A percentile compares a stretch with the other conserved stretches of the same genome.
These are phyloP conservation scores for Ganaspis sp. DNA, from an alignment of 1,140 invertebrate genomes.

Conservation along the genomic window DNA sequence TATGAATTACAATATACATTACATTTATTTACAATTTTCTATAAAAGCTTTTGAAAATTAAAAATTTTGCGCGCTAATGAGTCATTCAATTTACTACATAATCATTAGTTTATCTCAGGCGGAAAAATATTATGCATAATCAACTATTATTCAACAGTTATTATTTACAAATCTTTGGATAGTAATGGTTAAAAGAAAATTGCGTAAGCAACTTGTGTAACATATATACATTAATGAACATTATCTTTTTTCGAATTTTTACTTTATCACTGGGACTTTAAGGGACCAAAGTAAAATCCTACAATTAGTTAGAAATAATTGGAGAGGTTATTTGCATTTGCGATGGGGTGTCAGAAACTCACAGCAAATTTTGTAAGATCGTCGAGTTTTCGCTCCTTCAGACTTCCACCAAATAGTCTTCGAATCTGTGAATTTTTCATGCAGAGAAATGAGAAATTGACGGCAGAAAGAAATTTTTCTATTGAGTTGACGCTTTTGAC, in stretches of 20 bases:
- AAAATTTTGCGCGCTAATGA: too few species aligned
- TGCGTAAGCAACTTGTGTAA: neutral
- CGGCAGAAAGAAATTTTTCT: conserved; percentile 53
- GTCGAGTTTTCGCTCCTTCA: conserved; percentile 79
- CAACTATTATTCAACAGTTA: neutral
- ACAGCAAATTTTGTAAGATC: conserved; percentile 79
- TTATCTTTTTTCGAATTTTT: neutral
- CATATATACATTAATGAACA: neutral
- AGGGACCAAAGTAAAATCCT: neutral
- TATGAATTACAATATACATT: too few species aligned
- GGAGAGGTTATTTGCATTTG: neutral
- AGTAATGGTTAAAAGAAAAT: neutral
- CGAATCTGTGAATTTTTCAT: conserved; percentile 77
- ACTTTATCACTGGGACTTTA: neutral
- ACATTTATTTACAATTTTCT: too few species aligned
- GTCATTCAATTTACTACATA: too few species aligned
- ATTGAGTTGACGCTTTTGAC: too few species aligned
- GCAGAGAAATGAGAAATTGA: conserved; percentile 58
- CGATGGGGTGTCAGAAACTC: conserved; percentile 73
- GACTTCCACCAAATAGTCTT: conserved; percentile 79
- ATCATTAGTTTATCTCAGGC: too few species aligned
- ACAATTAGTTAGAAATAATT: neutral
- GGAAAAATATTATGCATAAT: too few species aligned
- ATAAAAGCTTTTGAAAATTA: too few species aligned
- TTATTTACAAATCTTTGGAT: neutral